Conservation (phyloP, 2,888 invertebrate genomes). For the Tridacna gigas region DNA sequence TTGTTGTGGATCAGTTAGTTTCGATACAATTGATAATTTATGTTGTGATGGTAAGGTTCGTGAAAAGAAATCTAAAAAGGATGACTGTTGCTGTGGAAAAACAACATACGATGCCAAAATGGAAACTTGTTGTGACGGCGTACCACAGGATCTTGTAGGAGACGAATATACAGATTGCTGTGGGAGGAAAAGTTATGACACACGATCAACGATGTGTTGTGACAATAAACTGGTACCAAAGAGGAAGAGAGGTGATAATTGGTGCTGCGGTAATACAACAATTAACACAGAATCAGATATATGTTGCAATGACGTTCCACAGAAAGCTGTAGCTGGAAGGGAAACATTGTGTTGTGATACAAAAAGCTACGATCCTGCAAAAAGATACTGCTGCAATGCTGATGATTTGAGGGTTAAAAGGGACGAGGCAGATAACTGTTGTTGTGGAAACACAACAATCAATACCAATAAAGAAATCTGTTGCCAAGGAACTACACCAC, state of each 20-base stretch:
- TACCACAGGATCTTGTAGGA: slow-evolving; percentile 42
- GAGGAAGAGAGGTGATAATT: slow-evolving; percentile 31
- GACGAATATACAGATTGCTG: slow-evolving; percentile 51
- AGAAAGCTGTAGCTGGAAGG: slow-evolving; percentile 37
- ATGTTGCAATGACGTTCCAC: slow-evolving; percentile 45
- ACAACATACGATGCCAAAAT: slow-evolving; percentile 49
- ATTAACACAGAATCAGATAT: slow-evolving; percentile 38
- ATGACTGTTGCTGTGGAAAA: slow-evolving; percentile 59
- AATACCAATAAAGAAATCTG: slow-evolving; percentile 35
- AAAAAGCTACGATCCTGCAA: slow-evolving; percentile 41
- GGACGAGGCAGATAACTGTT: slow-evolving; percentile 43
- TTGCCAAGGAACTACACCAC: slow-evolving; percentile 31
- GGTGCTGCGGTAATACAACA: slow-evolving; percentile 53
- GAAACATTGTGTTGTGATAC: slow-evolving; percentile 50
- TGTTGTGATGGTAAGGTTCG: slow-evolving; percentile 52
- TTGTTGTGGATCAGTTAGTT: slow-evolving; percentile 53
- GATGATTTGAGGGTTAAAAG: slow-evolving; percentile 14
- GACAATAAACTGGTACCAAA: slow-evolving; percentile 43
- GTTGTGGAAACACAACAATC: slow-evolving; percentile 41
- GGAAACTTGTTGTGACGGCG: slow-evolving; percentile 58
- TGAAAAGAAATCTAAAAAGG: slow-evolving; percentile 49
- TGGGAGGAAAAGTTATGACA: slow-evolving; percentile 47
- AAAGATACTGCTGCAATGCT: slow-evolving; percentile 38
- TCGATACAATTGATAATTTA: slow-evolving; percentile 35
- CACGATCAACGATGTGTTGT: slow-evolving; percentile 45